Base-by-base conservation (phyloP, 2,797 vertebrate species). In the Dromococcyx pavoninus region DNA sequence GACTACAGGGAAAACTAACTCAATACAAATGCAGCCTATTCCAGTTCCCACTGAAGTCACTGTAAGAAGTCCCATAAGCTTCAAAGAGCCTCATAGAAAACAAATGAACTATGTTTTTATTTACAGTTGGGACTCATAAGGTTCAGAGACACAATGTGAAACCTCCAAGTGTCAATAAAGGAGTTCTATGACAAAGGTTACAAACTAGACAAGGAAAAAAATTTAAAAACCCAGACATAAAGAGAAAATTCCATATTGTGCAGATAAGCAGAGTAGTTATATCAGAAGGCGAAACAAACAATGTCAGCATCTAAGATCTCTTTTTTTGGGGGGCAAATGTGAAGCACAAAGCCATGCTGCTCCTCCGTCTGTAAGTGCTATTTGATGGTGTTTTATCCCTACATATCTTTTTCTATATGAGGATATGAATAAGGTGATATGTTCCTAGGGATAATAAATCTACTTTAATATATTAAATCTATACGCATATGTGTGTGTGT, bases 1-100 rank as follows among this genome's bases (percentile, higher is more conserved):
- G 53, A 75, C 71, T 83, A 39, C 23, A 21, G 69, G 88, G 94
- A 89, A 84, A 86, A 85, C 53, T 77, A 88, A 84, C 54, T 84
- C 41, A 13, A n/a, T 46, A 80, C 37, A 74, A 71, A 61, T 65
- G 28, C 44, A 30, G 11, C 25, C 22, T 73, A 65, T 91, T 91
- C 28, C 24, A 78, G 5, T 10, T 94, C n/a, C 77, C 22, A 41
- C 22, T 50, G 72, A 90, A 87, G 32, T 86, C 17, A 19, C 33
- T 62, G 19, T 73, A 92, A 65, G 51, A 73, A 51, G 50, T 66
- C 44, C 37, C 19, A 56, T 92, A 71, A 65, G 30, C 35, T 84
- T 75, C 58, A 88, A 33, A 51, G 9, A 79, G 53, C 51, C 65
- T 66, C 46, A 51, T 1, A 69, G 62, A 78, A 86, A 86, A 67